Evolutionary conservation across 1,140 invertebrate genomes (phyloP), one percentile per base, ranked within the genome.

Genomic region (Magallana angulata): DNA sequence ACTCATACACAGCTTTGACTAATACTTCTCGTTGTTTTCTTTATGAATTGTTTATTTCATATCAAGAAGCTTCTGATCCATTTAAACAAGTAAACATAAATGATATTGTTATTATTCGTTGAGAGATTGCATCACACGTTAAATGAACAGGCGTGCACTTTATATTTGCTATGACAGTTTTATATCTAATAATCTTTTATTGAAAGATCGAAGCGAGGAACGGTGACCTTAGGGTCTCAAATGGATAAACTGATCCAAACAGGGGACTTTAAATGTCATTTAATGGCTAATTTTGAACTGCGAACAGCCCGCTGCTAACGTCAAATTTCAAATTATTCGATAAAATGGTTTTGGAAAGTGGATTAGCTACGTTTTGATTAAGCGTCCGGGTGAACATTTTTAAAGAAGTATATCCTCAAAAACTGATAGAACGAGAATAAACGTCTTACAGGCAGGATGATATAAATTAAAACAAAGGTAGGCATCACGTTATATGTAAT

Each of bases 161-260:
- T 76, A 76, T 76, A 76, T 30, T 11, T 76, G 18, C 68, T 76
- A 30, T 76, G 24, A 76, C 68, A 76, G 36, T 76, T 76, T 11
- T 76, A 36, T 76, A 76, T 76, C 68, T 76, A 11, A 24, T 76
- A 76, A 76, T 76, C 68, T 76, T 76, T 76, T 76, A 76, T 76
- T 76, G 68, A 76, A 76, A 76, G 68, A 76, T 76, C 68, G 68
- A 30, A 76, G 68, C 68, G 36, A 30, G 36, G 24, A 76, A 24
- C 24, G 36, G 68, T 76, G 36, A 76, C 68, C 68, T 36, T 30
- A 1, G 24, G 24, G 68, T 24, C 68, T 76, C 1, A 76, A 30
- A 11, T 76, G 24, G 68, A 24, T 12, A 76, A 36, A 9, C 68
- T 30, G 68, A 14, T 30, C 24, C 6, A 30, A 76, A 76, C 68